Base-by-base conservation (phyloP, 2,888 invertebrate genomes). In the Rhingia campestris region DNA sequence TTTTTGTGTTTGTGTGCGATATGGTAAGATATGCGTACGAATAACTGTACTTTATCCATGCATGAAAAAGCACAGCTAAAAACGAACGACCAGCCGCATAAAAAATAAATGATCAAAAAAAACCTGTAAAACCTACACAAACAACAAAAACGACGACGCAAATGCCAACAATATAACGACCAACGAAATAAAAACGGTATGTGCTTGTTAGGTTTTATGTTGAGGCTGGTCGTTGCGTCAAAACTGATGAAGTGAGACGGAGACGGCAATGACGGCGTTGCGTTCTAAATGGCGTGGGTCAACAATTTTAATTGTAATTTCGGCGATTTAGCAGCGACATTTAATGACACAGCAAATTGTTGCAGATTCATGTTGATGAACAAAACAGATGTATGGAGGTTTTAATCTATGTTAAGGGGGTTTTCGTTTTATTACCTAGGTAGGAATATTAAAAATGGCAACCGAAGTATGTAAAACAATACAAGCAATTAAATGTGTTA, bases 141-240 rank as follows among this genome's bases (percentile, higher is more conserved):
- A 22, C 22, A 22, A 22, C 4, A n/a, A 41, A 53, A 32, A 30
- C 10, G 35, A 32, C 51, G 0, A 51, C 33, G 9, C 6, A n/a
- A 56, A 37, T 69, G 45, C 30, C 61, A 54, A 32, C 66, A 74
- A 56, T 1, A 77, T 1, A 77, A 66, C 73, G 43, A 59, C 74
- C 30, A 54, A 59, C 53, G 51, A 76, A 74, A 81, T 51, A 79
- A 79, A 79, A 84, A 58, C 84, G 56, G 69, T 61, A 70, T 64
- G 47, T 59, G 74, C 80, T 80, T 63, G 70, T 70, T 84, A 58
- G 80, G 80, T 84, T 84, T 84, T 70, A 75, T 80, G 84, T 84
- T 84, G 84, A 84, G 84, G 84, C 64, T 80, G 84, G 84, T 84
- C 84, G 75, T 84, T 22, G 80, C 84, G 80, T 84, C 70, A 74